Evolutionary conservation across 2,113 vertebrate species (phyloP), one percentile per base, ranked within the genome.

Genomic region (Menidia beryllina): DNA sequence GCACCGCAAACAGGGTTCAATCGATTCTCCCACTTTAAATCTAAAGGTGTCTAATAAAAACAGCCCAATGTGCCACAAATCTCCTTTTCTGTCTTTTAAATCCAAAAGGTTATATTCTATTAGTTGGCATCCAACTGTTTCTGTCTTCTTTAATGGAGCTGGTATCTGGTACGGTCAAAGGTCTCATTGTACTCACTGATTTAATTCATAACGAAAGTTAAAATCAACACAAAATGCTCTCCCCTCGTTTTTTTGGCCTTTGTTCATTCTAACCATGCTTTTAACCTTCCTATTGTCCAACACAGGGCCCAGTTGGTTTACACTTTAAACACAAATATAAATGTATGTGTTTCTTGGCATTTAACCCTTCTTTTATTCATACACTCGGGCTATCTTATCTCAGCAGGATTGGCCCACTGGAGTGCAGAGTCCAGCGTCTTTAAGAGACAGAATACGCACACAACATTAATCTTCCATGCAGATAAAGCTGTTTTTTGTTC

Each of bases 381-480:
- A 59, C 14, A 72, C 80, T 27, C 41, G 39, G 19, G 41, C 78
- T 90, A 91, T 93, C 92, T 93, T 93, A 94, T 93, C 92, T 81
- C 30, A 21, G 25, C 58, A 86, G 77, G 62, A 59, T 77, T 52
- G 61, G 75, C 80, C 52, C 80, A 77, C 59, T 51, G 38, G 61
- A 89, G 91, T 88, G 83, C 89, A 92, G 85, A 94, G 91, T 86
- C 84, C 90, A 90, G 69, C 70, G 80, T 77, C 86, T 80, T 20
- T 3, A 57, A 57, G 69, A 79, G 52, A 25, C 45, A 69, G 69
- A 70, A 53, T 76, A 82, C 64, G 69, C 77, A 77, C 60, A 30
- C 72, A 75, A 72, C 76, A 86, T 77, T 67, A 85, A 85, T 86
- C 79, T 69, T 39, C 39, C 30, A 38, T 25, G 2, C 53, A 73